A percentile compares a stretch with the other conserved stretches of the same genome.
These are phyloP conservation scores for Rhimphoctona megacephalus DNA, from an alignment of 2,888 invertebrate genomes.

Conservation along the genomic window DNA sequence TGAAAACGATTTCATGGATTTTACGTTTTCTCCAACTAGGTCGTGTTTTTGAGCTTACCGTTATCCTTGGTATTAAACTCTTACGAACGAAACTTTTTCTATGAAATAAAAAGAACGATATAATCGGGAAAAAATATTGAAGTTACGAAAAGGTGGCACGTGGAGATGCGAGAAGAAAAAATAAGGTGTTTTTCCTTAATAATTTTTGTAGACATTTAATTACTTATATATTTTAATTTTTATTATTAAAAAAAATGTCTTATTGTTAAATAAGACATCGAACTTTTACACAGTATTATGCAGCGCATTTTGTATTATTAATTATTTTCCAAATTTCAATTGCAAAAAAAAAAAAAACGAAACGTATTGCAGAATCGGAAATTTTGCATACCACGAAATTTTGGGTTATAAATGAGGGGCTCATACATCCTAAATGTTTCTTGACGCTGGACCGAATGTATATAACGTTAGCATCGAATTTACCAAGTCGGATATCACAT, in stretches of 20 bases:
- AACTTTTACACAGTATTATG: neutral
- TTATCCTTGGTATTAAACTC: slow-evolving; percentile 4
- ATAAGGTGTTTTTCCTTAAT: neutral
- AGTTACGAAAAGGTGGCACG: neutral
- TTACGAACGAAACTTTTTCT: neutral
- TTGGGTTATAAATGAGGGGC: neutral
- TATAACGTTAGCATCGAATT: slow-evolving; percentile 16
- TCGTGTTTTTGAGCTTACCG: slow-evolving; percentile 5
- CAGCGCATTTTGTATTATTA: neutral
- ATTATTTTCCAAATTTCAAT: neutral
- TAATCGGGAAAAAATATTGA: neutral
- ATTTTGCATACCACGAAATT: neutral
- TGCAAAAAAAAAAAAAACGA: neutral
- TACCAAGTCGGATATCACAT: slow-evolving; percentile 38
- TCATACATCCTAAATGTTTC: slow-evolving; percentile 14
- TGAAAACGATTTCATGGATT: slow-evolving; percentile 47
- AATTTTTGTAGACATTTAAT: too few relatives aligned
- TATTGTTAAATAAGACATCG: too few relatives aligned
- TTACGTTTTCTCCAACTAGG: slow-evolving; percentile 8
- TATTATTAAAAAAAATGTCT: too few relatives aligned
- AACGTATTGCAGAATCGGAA: neutral
- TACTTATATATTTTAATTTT: too few relatives aligned
- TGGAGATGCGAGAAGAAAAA: neutral
- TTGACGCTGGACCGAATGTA: slow-evolving; percentile 4
- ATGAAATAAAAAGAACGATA: neutral